Percentiles rank a stretch among this genome's conserved stretches.
phyloP scores from a whole-genome alignment of 2,888 invertebrate genomes.

The Eupithecia tripunctaria region DNA sequence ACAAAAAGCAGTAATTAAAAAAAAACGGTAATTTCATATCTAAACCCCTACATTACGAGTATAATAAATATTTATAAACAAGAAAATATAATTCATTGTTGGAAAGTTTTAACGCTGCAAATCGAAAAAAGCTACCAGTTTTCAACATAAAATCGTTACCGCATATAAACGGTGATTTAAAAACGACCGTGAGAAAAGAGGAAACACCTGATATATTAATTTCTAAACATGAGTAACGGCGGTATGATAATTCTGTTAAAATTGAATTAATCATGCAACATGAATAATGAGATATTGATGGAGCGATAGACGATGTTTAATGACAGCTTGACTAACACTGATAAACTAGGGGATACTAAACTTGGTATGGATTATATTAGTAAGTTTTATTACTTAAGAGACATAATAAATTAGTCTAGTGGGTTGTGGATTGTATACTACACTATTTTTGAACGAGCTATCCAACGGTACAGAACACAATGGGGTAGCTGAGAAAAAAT shows the following conservation, averaged over 20 bases:
- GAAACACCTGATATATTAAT: slow-evolving; percentile 42
- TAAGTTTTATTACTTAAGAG: background rate
- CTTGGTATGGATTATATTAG: background rate
- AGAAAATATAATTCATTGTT: background rate
- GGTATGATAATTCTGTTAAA: slow-evolving; percentile 43
- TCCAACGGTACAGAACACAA: background rate
- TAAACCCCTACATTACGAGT: background rate
- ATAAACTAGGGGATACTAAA: slow-evolving; percentile 5
- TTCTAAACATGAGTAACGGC: slow-evolving; percentile 42
- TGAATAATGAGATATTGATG: slow-evolving; percentile 35
- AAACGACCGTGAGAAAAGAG: slow-evolving; percentile 48
- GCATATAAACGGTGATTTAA: slow-evolving; percentile 40
- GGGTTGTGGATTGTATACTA: background rate
- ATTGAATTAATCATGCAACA: slow-evolving; percentile 39
- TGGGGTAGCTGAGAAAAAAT: background rate
- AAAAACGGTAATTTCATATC: too few relatives aligned
- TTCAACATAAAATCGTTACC: background rate
- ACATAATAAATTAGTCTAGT: background rate
- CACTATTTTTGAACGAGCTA: background rate
- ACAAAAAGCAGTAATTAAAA: too few relatives aligned
- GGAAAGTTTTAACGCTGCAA: background rate
- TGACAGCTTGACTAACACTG: slow-evolving; percentile 20
- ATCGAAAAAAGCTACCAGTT: background rate
- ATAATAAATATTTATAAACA: too few relatives aligned
- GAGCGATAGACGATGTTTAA: slow-evolving; percentile 18